phyloP scores from a whole-genome alignment of 2,113 vertebrate species.

The Erythrolamprus reginae region DNA sequence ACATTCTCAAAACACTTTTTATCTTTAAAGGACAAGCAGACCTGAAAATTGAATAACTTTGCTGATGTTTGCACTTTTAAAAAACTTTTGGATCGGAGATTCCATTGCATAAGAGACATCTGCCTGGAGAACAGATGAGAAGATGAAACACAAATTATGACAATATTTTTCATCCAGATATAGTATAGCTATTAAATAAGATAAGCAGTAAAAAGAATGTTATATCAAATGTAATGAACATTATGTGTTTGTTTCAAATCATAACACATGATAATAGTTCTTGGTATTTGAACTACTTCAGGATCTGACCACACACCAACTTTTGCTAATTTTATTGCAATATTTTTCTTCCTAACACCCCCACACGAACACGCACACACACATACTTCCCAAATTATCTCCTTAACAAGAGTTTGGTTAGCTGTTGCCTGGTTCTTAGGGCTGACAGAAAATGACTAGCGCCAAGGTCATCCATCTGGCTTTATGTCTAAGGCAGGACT shows the following conservation, averaged over 20 bases:
- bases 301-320: background rate
- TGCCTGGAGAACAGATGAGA: slow-evolving; percentile 14
- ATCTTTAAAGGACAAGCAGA: background rate
- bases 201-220: background rate
- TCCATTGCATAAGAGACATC: slow-evolving; percentile 25
- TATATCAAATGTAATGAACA: background rate
- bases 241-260: background rate
- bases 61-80: slow-evolving; percentile 30
- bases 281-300: background rate
- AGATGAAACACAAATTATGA: background rate
- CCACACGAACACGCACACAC: too few relatives aligned
- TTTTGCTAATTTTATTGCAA: background rate
- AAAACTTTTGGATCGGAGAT: background rate
- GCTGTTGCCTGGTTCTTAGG: background rate
- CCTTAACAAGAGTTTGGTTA: background rate
- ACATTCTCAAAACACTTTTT: slow-evolving; percentile 29
- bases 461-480: background rate
- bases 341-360: background rate
- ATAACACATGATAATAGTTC: background rate
- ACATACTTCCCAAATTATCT: background rate
- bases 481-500: background rate
- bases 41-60: slow-evolving; percentile 28
- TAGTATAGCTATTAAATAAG: background rate
- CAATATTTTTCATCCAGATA: background rate
- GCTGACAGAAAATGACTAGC: background rate